Evolutionary conservation across 2,113 vertebrate genomes (phyloP).

Genomic region (Mesembrinibis cayennensis): DNA sequence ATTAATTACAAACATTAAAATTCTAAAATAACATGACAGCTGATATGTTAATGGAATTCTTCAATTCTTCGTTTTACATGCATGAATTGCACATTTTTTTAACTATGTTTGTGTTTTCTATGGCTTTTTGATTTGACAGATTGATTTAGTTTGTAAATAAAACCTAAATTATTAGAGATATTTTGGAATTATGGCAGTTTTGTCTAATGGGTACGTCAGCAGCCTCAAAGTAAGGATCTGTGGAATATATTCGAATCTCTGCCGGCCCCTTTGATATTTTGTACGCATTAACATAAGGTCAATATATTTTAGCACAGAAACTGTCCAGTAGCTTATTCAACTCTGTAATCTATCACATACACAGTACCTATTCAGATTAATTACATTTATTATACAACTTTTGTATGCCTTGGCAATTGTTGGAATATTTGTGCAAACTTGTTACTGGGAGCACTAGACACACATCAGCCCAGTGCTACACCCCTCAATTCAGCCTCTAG

Average conservation of each 20-base stretch:
- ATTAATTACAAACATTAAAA: conserved; percentile 15
- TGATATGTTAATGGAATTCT: neutral
- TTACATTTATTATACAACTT: neutral
- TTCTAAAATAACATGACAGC: neutral
- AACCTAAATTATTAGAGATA: neutral
- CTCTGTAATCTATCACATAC: neutral
- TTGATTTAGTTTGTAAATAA: conserved; percentile 15
- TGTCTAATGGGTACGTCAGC: neutral
- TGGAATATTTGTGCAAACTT: neutral
- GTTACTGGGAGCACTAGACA: neutral
- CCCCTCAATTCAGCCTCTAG: neutral
- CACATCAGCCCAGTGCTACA: neutral
- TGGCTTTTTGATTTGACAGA: neutral
- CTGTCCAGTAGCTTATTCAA: neutral
- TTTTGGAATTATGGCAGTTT: neutral
- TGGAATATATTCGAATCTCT: neutral
- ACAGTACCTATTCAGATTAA: neutral
- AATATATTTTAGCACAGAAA: neutral
- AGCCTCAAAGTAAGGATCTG: neutral
- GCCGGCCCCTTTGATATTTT: neutral
- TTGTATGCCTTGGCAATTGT: neutral
- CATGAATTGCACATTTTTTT: neutral
- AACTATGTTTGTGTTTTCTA: neutral
- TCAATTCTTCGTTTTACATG: neutral
- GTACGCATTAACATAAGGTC: neutral